These are phyloP conservation scores for Siphamia tubifer DNA, from an alignment of 2,113 vertebrate genomes.

Conservation along the genomic window DNA sequence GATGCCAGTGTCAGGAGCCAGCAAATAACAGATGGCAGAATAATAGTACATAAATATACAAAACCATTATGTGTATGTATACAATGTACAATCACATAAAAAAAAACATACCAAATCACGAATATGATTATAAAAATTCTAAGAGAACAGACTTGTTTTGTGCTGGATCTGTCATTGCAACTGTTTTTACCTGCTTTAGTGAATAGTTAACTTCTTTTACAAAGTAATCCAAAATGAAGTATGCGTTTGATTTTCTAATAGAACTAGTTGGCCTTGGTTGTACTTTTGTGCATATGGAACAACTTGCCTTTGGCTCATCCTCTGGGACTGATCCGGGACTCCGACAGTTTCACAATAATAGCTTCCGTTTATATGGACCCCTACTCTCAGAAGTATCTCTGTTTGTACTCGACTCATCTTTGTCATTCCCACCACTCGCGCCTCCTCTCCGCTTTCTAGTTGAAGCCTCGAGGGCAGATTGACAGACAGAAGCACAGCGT, in stretches of 20 bases:
- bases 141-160: too few species aligned
- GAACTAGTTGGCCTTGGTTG: background rate
- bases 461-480: constrained; percentile 7
- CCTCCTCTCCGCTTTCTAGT: background rate
- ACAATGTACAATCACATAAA: too few species aligned
- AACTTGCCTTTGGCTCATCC: constrained; percentile 2
- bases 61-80: too few species aligned
- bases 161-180: background rate
- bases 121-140: too few species aligned
- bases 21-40: too few species aligned
- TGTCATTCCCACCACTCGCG: background rate
- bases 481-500: constrained; percentile 13
- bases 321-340: background rate
- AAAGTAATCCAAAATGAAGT: background rate
- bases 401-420: background rate
- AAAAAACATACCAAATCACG: too few species aligned
- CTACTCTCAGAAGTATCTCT: background rate
- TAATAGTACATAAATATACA: too few species aligned
- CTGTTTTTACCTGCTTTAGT: background rate
- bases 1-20: too few species aligned
- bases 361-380: background rate
- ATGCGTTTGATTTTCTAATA: background rate
- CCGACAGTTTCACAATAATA: background rate
- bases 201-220: background rate
- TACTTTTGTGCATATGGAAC: background rate